Conservation (phyloP, 2,797 vertebrate species). For the Microtus obscurus region DNA sequence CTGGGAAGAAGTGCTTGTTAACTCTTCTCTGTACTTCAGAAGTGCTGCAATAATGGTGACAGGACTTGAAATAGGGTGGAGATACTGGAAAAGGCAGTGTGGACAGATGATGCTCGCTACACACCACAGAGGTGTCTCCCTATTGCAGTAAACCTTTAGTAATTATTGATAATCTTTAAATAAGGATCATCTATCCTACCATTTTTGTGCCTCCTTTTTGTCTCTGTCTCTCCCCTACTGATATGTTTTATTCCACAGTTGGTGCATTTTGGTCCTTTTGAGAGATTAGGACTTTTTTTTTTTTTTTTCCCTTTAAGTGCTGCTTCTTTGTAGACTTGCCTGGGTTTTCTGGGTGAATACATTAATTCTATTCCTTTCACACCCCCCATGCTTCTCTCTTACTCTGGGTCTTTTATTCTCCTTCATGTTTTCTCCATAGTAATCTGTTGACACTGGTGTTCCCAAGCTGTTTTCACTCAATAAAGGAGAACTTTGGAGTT, state of each 20-base stretch:
- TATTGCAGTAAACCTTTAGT: not conserved
- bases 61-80: not conserved
- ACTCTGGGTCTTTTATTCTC: not conserved
- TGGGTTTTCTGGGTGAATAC: not conserved
- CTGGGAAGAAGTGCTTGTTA: not conserved
- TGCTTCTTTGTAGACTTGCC: not conserved
- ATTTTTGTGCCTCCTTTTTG: not conserved
- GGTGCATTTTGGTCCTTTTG: not conserved
- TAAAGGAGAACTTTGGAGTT: constrained; percentile 1
- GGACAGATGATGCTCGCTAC: not conserved
- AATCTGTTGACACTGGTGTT: not conserved
- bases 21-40: not conserved
- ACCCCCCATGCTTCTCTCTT: not conserved
- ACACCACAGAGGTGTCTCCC: not conserved
- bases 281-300: not conserved
- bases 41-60: not conserved
- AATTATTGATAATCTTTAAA: not conserved
- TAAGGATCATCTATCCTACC: not conserved
- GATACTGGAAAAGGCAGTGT: not conserved
- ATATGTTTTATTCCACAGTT: not conserved
- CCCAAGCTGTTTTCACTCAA: not conserved
- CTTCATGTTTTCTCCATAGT: not conserved
- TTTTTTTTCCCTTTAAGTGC: not conserved
- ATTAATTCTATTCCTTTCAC: not conserved
- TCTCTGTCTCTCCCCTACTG: not conserved